Base-by-base conservation (phyloP, 2,888 invertebrate species). In the Nezara viridula region DNA sequence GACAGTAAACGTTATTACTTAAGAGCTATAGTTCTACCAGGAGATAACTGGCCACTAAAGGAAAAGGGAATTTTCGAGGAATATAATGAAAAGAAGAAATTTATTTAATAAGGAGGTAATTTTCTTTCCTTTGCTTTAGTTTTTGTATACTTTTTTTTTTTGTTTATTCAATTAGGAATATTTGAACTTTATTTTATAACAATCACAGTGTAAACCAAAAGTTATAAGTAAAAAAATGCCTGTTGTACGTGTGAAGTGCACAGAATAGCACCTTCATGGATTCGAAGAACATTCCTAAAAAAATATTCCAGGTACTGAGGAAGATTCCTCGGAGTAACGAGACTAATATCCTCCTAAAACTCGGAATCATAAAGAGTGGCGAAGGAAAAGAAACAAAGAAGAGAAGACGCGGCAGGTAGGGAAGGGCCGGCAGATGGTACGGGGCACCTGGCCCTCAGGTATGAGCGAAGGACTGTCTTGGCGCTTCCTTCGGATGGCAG, bases 381-480 rank as follows among this genome's bases (percentile, higher is more conserved):
- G 32, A 73, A 21, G 73, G 21, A 12, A 2, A 37, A 37, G 73
- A 73, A 73, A 73, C 73, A 73, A 73, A 73, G 73, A 21, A 16
- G 4, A 12, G 9, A 6, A 40, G 77, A 40, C 24, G 5, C 3
- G 77, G 40, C 77, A 77, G 77, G 77, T 77, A 77, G n/a, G 7
- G 77, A 40, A 40, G 40, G 77, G 40, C 77, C 40, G 77, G 40
- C 77, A 77, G 77, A 77, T 77, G 77, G 77, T 37, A 40, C 37
- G 19, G 6, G 37, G 77, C 77, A 77, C 73, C 77, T 40, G 77
- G 21, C 2, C 10, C 77, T 40, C 77, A 77, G 77, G 77, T 77
- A 77, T 0, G 73, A 2, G 9, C 73, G 5, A 4, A 19, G 44
- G 10, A 7, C 12, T 16, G 3, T 73, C 73, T 40, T 37, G 24